These are phyloP conservation scores for Procambarus clarkii DNA, from an alignment of 1,140 invertebrate species.

Conservation along the genomic window DNA sequence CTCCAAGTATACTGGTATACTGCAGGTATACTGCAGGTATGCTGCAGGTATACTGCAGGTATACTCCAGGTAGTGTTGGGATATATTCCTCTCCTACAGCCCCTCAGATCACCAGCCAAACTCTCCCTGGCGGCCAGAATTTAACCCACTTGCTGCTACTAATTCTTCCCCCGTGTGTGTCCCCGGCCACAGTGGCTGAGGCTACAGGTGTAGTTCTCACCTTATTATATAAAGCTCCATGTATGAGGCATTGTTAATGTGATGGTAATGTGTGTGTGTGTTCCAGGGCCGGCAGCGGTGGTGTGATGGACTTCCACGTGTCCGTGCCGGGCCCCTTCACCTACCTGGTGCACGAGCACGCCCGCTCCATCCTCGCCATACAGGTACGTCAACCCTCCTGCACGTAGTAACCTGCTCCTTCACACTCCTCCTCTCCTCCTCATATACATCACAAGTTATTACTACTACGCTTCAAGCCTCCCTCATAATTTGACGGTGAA, in stretches of 20 bases:
- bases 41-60: too few species aligned
- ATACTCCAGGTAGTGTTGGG: too few species aligned
- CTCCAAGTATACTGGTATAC: too few species aligned
- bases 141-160: too few species aligned
- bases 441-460: constrained; percentile 77
- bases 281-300: constrained; percentile 1
- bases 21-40: too few species aligned
- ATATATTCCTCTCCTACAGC: too few species aligned
- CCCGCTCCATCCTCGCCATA: constrained; percentile 86
- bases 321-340: constrained; percentile 80
- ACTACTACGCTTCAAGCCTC: constrained; percentile 86
- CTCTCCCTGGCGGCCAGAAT: too few species aligned
- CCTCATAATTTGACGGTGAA: constrained; percentile 75
- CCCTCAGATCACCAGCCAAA: too few species aligned
- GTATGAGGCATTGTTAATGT: neutral
- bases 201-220: too few species aligned
- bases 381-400: constrained; percentile 75
- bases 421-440: neutral
- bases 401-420: neutral
- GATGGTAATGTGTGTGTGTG: neutral
- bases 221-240: too few species aligned
- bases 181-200: too few species aligned
- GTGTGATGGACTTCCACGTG: constrained; percentile 68
- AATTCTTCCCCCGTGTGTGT: too few species aligned
- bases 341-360: constrained; percentile 88